These are phyloP conservation scores for Scomber colias DNA, from an alignment of 2,113 vertebrate species.

Conservation along the genomic window DNA sequence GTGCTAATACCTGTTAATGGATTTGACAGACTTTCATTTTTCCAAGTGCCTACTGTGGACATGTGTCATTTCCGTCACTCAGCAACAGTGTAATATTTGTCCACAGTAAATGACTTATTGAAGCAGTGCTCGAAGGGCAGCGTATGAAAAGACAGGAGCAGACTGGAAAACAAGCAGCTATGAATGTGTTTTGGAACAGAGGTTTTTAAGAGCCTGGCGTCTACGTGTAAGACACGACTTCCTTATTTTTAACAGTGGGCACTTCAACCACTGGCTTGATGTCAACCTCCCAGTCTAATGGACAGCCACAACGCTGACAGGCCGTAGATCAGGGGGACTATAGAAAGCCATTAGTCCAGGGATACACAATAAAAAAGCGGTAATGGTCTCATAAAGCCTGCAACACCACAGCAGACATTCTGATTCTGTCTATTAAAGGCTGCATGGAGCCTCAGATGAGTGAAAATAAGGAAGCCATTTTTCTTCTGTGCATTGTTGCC, in stretches of 20 bases:
- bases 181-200: constrained; percentile 51
- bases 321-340: constrained; percentile 80
- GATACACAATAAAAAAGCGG: constrained; percentile 82
- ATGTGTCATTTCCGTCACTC: constrained; percentile 51
- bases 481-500: constrained; percentile 73
- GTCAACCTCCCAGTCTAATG: constrained; percentile 81
- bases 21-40: constrained; percentile 48
- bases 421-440: constrained; percentile 81
- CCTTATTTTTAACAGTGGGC: constrained; percentile 70
- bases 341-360: constrained; percentile 83
- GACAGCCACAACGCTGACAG: constrained; percentile 79
- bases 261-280: constrained; percentile 74
- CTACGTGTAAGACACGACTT: constrained; percentile 64
- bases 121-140: constrained; percentile 22
- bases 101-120: constrained; percentile 33
- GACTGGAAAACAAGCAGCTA: constrained; percentile 39
- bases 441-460: constrained; percentile 69
- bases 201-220: constrained; percentile 50
- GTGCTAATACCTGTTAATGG: constrained; percentile 47
- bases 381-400: constrained; percentile 85
- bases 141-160: constrained; percentile 23
- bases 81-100: constrained; percentile 35
- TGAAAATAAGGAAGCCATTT: constrained; percentile 76
- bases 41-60: constrained; percentile 29
- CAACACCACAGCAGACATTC: constrained; percentile 79